Conservation (phyloP, 2,888 invertebrate species). For the Drosophila pegasa region DNA sequence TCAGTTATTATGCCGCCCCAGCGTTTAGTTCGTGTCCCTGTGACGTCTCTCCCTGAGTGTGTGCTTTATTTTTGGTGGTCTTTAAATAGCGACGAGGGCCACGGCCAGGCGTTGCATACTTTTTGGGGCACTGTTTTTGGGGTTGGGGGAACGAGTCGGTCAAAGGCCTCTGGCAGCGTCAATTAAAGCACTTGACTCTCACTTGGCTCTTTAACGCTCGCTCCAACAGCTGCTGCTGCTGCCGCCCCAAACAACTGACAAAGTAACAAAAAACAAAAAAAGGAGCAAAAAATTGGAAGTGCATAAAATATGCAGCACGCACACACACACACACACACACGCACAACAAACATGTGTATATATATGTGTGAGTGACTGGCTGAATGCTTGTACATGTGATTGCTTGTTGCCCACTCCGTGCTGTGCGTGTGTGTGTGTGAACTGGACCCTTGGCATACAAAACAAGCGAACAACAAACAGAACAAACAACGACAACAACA, state of each 20-base stretch:
- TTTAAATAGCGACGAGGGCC: slow-evolving; percentile 34
- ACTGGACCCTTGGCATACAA: slow-evolving; percentile 65
- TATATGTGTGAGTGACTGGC: neutral
- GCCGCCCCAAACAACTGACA: slow-evolving; percentile 19
- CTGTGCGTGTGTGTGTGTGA: slow-evolving; percentile 21
- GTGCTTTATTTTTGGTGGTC: slow-evolving; percentile 12
- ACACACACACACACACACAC: slow-evolving; percentile 19
- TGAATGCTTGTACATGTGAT: slow-evolving; percentile 34
- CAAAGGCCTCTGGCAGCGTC: slow-evolving; percentile 4
- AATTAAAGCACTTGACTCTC: slow-evolving; percentile 23
- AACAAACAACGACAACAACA: slow-evolving; percentile 49
- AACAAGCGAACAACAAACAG: slow-evolving; percentile 63
- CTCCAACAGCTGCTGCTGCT: slow-evolving; percentile 1
- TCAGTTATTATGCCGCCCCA: slow-evolving; percentile 73
- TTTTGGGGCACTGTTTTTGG: slow-evolving; percentile 11
- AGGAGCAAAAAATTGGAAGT: slow-evolving; percentile 23
- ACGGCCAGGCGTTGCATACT: slow-evolving; percentile 15
- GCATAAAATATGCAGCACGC: slow-evolving; percentile 52
- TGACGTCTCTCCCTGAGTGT: neutral
- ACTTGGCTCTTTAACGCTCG: slow-evolving; percentile 18
- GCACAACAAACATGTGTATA: slow-evolving; percentile 3
- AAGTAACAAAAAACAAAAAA: slow-evolving; percentile 23
- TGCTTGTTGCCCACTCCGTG: slow-evolving; percentile 25
- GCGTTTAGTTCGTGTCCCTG: slow-evolving; percentile 28
- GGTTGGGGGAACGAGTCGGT: too few relatives aligned